phyloP scores from a whole-genome alignment of 1,140 invertebrate species.

The Proctacanthus coquilletti region DNA sequence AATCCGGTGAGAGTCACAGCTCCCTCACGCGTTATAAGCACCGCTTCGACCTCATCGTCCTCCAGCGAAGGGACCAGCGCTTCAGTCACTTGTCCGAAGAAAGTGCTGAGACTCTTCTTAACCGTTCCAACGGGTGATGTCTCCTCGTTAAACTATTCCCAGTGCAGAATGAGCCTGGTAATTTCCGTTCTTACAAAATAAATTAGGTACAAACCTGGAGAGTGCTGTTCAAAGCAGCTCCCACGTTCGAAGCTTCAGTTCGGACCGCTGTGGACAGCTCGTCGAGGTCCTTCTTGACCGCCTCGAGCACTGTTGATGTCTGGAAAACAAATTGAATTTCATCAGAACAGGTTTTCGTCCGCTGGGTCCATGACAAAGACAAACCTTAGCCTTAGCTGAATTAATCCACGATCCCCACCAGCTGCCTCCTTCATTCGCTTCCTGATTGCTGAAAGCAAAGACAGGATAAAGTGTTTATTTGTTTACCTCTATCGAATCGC shows the following conservation, averaged over 20 bases:
- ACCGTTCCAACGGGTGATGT: slow-evolving; percentile 49
- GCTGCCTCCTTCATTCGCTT: slow-evolving; percentile 21
- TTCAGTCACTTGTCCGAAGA: slow-evolving; percentile 39
- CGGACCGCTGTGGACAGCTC: slow-evolving; percentile 55
- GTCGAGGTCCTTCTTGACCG: slow-evolving; percentile 58
- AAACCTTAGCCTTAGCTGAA: slow-evolving; percentile 34
- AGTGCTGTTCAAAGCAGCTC: slow-evolving; percentile 47
- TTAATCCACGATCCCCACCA: slow-evolving; percentile 37
- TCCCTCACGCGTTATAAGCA: slow-evolving; percentile 32
- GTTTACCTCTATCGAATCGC: too few species aligned
- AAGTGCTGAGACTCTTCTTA: slow-evolving; percentile 50
- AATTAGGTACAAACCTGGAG: slow-evolving; percentile 47
- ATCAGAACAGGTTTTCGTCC: background rate
- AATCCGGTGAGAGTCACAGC: slow-evolving; percentile 30
- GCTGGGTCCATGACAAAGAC: background rate
- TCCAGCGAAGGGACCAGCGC: slow-evolving; percentile 39
- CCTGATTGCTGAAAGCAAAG: too few species aligned
- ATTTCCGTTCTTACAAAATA: too few species aligned
- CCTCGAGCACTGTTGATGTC: slow-evolving; percentile 53
- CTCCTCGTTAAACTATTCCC: slow-evolving; percentile 47
- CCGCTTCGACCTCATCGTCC: slow-evolving; percentile 38
- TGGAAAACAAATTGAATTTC: slow-evolving; percentile 24
- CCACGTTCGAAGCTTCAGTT: slow-evolving; percentile 47
- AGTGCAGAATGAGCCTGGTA: too few species aligned
- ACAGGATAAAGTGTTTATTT: too few species aligned